These are phyloP conservation scores for Odontocolon sp. DNA, from an alignment of 2,888 invertebrate species.

Conservation along the genomic window DNA sequence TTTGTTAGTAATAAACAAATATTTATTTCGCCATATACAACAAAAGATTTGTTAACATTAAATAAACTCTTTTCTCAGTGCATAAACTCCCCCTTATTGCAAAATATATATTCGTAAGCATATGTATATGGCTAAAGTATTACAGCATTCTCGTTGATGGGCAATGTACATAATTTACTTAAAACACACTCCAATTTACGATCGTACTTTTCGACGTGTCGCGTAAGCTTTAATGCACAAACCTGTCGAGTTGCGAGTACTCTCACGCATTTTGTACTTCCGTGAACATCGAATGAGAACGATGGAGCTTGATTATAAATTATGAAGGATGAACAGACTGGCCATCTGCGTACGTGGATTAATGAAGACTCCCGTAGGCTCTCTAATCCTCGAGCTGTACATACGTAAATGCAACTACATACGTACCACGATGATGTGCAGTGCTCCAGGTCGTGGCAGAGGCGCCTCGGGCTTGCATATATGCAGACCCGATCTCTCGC, in stretches of 20 bases:
- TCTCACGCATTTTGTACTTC: neutral
- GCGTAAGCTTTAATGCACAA: no score
- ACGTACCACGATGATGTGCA: neutral
- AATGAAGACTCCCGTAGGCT: conserved; percentile 9
- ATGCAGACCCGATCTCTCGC: neutral
- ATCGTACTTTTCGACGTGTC: neutral
- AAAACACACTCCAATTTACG: conserved; percentile 13
- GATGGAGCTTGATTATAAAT: conserved; percentile 30
- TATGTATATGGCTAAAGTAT: no score
- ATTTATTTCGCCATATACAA: no score
- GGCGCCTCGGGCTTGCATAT: neutral
- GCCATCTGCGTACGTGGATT: conserved; percentile 29
- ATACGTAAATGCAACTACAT: neutral
- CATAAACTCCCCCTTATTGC: no score
- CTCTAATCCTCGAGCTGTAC: neutral
- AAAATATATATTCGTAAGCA: no score
- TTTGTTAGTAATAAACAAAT: no score
- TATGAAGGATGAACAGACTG: conserved; percentile 26
- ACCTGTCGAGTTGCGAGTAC: neutral
- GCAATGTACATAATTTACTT: no score
- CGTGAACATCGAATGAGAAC: neutral
- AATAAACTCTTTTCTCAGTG: no score
- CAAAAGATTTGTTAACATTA: no score
- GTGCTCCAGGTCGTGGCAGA: neutral
- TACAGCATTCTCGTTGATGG: no score